Conservation (phyloP, 2,113 vertebrate genomes). For the Entelurus aequoreus region DNA sequence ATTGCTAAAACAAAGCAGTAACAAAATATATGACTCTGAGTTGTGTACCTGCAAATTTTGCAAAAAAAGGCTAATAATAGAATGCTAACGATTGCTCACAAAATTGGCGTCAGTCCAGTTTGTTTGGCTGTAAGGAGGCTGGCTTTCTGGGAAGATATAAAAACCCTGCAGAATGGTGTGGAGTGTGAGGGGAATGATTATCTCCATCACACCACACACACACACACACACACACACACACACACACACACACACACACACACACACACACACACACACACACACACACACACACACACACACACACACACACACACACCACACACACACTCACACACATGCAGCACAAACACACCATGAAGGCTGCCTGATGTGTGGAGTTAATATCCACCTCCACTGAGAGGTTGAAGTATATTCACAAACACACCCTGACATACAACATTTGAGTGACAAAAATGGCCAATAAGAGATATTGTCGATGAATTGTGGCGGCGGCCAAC, state of each 20-base stretch:
- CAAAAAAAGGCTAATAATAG: too few species aligned
- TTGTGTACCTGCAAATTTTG: too few species aligned
- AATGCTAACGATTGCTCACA: too few species aligned
- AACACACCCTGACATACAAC: conserved; percentile 22
- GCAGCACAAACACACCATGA: conserved; percentile 22
- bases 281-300: conserved; percentile 6
- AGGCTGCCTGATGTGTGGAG: conserved; percentile 19
- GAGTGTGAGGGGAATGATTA: conserved; percentile 39
- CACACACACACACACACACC: conserved; percentile 12
- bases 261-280: conserved; percentile 10
- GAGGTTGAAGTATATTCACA: conserved; percentile 26
- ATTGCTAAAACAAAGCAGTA: too few species aligned
- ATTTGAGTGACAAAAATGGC: conserved; percentile 26
- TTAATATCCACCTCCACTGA: conserved; percentile 57
- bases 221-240: conserved; percentile 13
- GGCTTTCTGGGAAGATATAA: conserved; percentile 54
- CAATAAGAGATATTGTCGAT: background rate
- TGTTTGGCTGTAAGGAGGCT: conserved; percentile 34
- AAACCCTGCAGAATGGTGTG: conserved; percentile 52
- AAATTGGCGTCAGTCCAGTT: conserved; percentile 33
- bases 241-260: conserved; percentile 11
- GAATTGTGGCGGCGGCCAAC: background rate
- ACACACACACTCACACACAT: conserved; percentile 15
- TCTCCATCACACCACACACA: conserved; percentile 29
- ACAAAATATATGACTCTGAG: too few species aligned